Evolutionary conservation across 2,888 invertebrate species (phyloP).

Genomic region (Diaperis boleti): DNA sequence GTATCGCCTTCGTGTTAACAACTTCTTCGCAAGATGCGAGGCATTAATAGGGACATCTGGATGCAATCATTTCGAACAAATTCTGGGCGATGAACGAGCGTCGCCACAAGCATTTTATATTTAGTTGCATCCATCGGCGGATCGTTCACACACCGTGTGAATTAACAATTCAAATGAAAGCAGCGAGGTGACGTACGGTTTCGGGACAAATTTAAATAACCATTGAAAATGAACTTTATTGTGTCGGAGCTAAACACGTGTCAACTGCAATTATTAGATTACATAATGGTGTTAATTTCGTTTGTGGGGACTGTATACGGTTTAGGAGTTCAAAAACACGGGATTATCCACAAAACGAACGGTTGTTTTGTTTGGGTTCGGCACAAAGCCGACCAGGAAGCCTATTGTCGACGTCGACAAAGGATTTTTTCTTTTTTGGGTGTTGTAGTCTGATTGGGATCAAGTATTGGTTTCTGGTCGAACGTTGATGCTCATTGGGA

Average conservation of each 20-base stretch:
- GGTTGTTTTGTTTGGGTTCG: neutral
- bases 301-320: constrained; percentile 26
- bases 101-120: constrained; percentile 15
- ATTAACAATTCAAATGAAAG: constrained; percentile 35
- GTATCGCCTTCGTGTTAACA: constrained; percentile 36
- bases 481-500: neutral
- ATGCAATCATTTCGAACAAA: constrained; percentile 26
- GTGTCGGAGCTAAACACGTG: constrained; percentile 25
- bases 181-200: constrained; percentile 6
- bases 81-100: constrained; percentile 24
- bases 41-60: constrained; percentile 30
- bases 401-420: constrained; percentile 1
- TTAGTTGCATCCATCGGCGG: constrained; percentile 8
- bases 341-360: constrained; percentile 28
- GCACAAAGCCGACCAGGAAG: neutral
- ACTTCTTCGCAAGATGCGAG: constrained; percentile 30
- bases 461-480: neutral
- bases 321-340: constrained; percentile 28
- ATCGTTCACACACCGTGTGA: constrained; percentile 20
- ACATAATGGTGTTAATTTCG: constrained; percentile 33
- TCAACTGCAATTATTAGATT: constrained; percentile 28
- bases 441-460: neutral
- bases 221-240: constrained; percentile 31
- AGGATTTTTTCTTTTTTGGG: neutral
- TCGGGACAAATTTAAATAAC: constrained; percentile 25